Conservation (phyloP, 2,113 vertebrate genomes). For the Paedocypris sp. region DNA sequence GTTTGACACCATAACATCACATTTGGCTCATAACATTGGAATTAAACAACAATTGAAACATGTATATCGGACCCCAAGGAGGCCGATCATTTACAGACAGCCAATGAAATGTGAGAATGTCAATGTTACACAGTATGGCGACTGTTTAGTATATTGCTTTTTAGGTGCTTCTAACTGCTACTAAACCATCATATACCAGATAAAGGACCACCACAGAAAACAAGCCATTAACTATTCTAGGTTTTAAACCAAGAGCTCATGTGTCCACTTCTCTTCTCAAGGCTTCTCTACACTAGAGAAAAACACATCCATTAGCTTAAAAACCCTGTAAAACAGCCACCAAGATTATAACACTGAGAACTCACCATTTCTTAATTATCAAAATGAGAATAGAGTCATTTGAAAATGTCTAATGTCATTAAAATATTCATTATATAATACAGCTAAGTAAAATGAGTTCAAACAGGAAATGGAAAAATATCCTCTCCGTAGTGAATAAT, state of each 20-base stretch:
- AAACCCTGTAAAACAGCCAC: not conserved
- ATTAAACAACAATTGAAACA: slow-evolving; percentile 16
- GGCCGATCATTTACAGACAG: not conserved
- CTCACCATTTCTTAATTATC: no score
- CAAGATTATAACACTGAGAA: no score
- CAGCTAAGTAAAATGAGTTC: no score
- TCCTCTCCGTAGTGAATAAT: no score
- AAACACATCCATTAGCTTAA: slow-evolving; percentile 4
- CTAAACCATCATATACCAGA: no score
- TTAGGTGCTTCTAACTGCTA: no score
- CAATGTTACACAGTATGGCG: not conserved
- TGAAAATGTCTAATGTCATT: no score
- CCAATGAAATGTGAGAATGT: no score
- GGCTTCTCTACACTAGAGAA: not conserved
- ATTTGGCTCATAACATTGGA: slow-evolving; percentile 11
- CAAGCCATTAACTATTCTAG: not conserved
- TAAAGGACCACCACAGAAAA: not conserved
- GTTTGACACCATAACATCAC: slow-evolving; percentile 17
- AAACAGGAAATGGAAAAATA: no score
- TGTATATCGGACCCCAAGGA: not conserved
- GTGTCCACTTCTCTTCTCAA: not conserved
- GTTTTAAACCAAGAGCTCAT: not conserved
- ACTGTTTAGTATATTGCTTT: not conserved
- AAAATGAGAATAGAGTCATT: no score
- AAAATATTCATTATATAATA: no score